phyloP scores from a whole-genome alignment of 35 echinoderm and acorn worm species.

The Apostichopus japonicus region DNA sequence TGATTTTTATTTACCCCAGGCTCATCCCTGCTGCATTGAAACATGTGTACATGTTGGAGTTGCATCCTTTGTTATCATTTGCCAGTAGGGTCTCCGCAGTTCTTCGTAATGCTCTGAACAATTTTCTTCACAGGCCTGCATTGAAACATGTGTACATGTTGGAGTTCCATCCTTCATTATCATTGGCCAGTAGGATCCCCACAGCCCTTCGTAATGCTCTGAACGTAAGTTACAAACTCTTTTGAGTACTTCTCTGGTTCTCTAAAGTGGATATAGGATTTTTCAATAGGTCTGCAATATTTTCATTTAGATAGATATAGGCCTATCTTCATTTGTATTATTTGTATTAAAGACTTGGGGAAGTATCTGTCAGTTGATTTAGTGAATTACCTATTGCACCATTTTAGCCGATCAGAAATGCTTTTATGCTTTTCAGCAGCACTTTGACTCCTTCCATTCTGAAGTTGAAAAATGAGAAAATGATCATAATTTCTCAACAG shows the following conservation, averaged over 20 bases:
- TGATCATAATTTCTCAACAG: too few relatives aligned
- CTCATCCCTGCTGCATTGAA: constrained; percentile 71
- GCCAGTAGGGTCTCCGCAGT: constrained; percentile 75
- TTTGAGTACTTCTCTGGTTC: background rate
- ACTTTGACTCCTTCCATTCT: too few relatives aligned
- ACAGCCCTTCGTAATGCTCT: constrained; percentile 71
- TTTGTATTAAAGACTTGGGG: too few relatives aligned
- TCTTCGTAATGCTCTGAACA: constrained; percentile 44
- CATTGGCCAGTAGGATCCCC: constrained; percentile 87
- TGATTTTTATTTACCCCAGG: background rate
- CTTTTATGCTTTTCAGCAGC: too few relatives aligned
- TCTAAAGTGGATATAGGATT: too few relatives aligned
- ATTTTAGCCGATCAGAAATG: too few relatives aligned
- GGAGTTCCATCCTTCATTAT: constrained; percentile 95
- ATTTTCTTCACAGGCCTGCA: constrained; percentile 68
- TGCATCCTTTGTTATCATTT: background rate
- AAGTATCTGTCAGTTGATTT: too few relatives aligned
- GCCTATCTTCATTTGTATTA: too few relatives aligned
- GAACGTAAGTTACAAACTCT: constrained; percentile 68
- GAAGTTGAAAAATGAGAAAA: too few relatives aligned
- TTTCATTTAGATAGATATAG: too few relatives aligned
- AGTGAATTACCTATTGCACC: too few relatives aligned
- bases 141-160: constrained; percentile 92
- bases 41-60: constrained; percentile 88
- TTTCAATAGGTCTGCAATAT: too few relatives aligned